Evolutionary conservation across 2,113 vertebrate genomes (phyloP).

Genomic region (Prochilodus magdalenae): DNA sequence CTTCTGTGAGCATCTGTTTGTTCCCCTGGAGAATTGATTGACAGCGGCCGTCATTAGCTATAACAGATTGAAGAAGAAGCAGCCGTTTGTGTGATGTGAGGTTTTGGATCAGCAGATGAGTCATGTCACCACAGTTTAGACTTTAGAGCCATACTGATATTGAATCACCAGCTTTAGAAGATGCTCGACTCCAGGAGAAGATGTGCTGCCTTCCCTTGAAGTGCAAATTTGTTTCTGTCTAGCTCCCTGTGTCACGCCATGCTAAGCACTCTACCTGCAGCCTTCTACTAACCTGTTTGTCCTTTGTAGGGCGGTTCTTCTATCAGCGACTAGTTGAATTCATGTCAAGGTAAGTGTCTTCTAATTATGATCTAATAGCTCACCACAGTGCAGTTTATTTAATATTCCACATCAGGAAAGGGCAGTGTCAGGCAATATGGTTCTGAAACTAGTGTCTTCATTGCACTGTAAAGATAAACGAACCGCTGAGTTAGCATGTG

Average conservation of each 20-base stretch:
- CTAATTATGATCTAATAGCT: not conserved
- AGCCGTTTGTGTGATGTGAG: constrained; percentile 3
- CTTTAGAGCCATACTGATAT: not conserved
- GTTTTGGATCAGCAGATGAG: constrained; percentile 18
- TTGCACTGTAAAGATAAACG: not conserved
- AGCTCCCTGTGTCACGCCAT: not conserved
- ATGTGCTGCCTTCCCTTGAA: not conserved
- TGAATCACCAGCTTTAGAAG: constrained; percentile 4
- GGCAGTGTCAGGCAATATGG: not conserved
- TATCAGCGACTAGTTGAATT: constrained; percentile 96
- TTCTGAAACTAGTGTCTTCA: not conserved
- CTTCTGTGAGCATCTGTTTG: not conserved
- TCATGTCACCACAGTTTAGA: constrained; percentile 13
- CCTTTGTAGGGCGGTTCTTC: constrained; percentile 87
- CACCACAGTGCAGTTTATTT: not conserved
- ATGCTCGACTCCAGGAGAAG: constrained; percentile 6
- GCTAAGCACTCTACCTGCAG: not conserved
- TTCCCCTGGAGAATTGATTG: not conserved
- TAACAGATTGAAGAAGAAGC: constrained; percentile 3
- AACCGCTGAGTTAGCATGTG: not conserved
- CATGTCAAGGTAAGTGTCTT: constrained; percentile 88
- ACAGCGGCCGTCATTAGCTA: constrained; percentile 18
- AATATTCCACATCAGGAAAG: not conserved
- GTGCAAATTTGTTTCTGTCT: not conserved
- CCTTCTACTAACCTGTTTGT: constrained; percentile 25